These are phyloP conservation scores for Lumbricus terrestris DNA, from an alignment of 2,888 invertebrate genomes.

Conservation along the genomic window DNA sequence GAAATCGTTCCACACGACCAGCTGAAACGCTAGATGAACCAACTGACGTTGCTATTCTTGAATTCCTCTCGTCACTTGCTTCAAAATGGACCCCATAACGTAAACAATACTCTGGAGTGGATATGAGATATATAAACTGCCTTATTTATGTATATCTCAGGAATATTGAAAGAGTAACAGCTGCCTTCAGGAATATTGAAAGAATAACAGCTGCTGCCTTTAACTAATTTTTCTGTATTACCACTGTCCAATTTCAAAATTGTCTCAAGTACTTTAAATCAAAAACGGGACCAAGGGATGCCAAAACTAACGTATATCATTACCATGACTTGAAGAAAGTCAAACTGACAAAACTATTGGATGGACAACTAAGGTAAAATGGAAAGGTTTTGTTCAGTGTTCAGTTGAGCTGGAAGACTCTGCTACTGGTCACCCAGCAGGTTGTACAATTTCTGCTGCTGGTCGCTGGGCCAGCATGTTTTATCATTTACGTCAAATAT, in stretches of 20 bases:
- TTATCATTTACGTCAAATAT: neutral
- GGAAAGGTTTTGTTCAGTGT: neutral
- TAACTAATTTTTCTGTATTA: neutral
- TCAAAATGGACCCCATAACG: neutral
- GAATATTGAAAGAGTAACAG: neutral
- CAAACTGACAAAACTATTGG: neutral
- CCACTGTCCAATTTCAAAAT: neutral
- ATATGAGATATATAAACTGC: neutral
- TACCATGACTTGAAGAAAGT: neutral
- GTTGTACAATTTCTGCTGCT: neutral
- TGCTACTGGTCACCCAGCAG: neutral
- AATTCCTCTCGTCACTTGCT: neutral
- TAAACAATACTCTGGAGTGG: neutral
- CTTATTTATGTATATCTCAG: neutral
- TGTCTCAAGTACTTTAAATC: neutral
- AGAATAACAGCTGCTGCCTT: neutral
- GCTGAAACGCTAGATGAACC: neutral
- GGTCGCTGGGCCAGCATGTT: neutral
- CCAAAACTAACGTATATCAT: neutral
- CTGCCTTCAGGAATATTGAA: neutral
- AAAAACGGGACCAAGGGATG: neutral
- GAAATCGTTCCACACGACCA: conserved; percentile 23
- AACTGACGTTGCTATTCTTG: neutral
- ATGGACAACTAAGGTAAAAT: neutral
- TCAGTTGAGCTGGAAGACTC: neutral